These are phyloP conservation scores for Dryomyza anilis DNA, from an alignment of 2,888 invertebrate genomes.

Conservation along the genomic window DNA sequence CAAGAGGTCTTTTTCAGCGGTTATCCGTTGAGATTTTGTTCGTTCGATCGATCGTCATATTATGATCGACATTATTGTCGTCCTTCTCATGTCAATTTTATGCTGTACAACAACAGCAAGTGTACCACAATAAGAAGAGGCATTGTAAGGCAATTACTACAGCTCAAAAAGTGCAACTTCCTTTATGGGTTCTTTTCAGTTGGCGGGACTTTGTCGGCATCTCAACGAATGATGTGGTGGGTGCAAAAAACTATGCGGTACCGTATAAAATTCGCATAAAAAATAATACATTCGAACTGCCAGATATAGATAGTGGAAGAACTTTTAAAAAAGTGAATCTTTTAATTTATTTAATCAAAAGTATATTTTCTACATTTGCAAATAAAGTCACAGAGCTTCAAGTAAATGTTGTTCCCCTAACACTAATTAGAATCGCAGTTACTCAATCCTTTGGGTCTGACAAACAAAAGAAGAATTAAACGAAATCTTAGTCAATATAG, in stretches of 20 bases:
- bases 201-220: slow-evolving; percentile 23
- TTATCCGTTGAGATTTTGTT: background rate
- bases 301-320: no score
- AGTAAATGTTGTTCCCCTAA: background rate
- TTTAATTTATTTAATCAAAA: no score
- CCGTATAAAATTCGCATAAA: slow-evolving; percentile 25
- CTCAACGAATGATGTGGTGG: slow-evolving; percentile 18
- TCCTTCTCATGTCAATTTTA: slow-evolving; percentile 34
- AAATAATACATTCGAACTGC: background rate
- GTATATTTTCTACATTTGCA: no score
- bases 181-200: slow-evolving; percentile 20
- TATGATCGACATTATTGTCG: slow-evolving; percentile 56
- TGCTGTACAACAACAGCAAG: slow-evolving; percentile 25
- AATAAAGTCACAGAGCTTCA: no score
- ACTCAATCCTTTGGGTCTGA: slow-evolving; percentile 2
- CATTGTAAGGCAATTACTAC: slow-evolving; percentile 10
- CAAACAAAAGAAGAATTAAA: background rate
- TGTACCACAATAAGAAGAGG: slow-evolving; percentile 38
- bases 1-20: no score
- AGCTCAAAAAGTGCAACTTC: slow-evolving; percentile 19
- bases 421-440: background rate
- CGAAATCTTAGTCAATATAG: background rate
- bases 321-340: no score
- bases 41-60: slow-evolving; percentile 50
- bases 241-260: slow-evolving; percentile 17